These are phyloP conservation scores for Zapornia atra DNA, from an alignment of 2,113 vertebrate species.

Conservation along the genomic window DNA sequence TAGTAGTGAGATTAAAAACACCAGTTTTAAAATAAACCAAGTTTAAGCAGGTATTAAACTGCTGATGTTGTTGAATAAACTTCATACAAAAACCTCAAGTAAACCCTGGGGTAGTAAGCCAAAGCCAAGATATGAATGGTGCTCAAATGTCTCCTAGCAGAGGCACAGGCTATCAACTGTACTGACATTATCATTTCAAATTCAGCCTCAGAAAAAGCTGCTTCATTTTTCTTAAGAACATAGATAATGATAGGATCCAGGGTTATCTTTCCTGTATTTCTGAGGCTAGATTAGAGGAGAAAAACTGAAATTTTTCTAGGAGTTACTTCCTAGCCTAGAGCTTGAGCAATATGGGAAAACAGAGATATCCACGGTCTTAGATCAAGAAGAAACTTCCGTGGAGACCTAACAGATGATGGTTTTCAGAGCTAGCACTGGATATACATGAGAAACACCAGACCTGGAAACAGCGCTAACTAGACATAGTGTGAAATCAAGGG, in stretches of 20 bases:
- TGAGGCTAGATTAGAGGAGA: not conserved
- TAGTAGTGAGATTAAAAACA: slow-evolving; percentile 62
- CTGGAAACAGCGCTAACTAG: not conserved
- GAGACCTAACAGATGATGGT: not conserved
- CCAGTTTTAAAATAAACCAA: not conserved
- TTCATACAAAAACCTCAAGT: not conserved
- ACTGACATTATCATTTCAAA: not conserved
- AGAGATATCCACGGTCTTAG: not conserved
- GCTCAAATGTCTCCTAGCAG: not conserved
- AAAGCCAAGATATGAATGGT: not conserved
- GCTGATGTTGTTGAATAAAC: not conserved
- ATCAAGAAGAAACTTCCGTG: not conserved
- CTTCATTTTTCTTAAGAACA: not conserved
- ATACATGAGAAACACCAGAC: not conserved
- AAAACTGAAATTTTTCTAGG: not conserved
- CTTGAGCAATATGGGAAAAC: not conserved
- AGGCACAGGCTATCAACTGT: not conserved
- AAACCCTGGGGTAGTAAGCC: not conserved
- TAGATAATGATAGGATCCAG: not conserved
- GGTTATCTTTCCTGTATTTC: not conserved
- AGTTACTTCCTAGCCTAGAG: not conserved
- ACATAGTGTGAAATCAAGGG: not conserved
- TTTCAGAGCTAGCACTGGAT: not conserved
- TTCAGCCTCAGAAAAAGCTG: not conserved
- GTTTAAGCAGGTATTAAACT: not conserved